Evolutionary conservation across 2,113 vertebrate species (phyloP).

Genomic region (Hippoglossus stenolepis): DNA sequence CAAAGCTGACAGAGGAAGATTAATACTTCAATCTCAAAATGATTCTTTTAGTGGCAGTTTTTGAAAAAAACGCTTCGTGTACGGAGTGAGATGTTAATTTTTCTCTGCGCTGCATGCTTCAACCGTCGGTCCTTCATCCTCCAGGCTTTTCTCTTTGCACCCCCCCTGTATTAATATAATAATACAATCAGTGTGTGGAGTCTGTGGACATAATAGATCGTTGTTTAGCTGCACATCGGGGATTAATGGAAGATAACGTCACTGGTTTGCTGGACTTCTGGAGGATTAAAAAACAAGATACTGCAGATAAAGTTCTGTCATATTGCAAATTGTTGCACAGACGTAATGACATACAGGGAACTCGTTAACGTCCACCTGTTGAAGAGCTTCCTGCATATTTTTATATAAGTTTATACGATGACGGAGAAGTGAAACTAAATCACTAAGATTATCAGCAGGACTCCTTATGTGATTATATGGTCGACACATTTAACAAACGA

Average conservation of each 20-base stretch:
- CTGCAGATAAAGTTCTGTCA: neutral
- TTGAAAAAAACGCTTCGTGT: neutral
- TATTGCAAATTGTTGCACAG: neutral
- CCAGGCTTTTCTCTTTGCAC: neutral
- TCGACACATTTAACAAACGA: too few relatives aligned
- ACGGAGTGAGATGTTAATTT: neutral
- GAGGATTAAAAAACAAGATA: neutral
- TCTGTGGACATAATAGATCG: neutral
- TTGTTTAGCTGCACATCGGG: too few relatives aligned
- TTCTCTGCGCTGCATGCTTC: too few relatives aligned
- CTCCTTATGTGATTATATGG: too few relatives aligned
- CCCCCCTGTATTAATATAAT: neutral
- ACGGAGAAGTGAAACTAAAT: too few relatives aligned
- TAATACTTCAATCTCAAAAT: conserved; percentile 29
- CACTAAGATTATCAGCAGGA: too few relatives aligned
- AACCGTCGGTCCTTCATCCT: neutral
- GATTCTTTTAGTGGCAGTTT: neutral
- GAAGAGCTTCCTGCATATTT: neutral
- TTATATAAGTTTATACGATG: too few relatives aligned
- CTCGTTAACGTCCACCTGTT: neutral
- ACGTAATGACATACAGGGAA: neutral
- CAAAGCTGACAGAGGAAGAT: conserved; percentile 40
- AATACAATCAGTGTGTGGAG: neutral
- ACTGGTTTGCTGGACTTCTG: too few relatives aligned
- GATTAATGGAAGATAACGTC: too few relatives aligned